phyloP scores from a whole-genome alignment of 2,113 vertebrate species.

The Dicerorhinus sumatrensis region DNA sequence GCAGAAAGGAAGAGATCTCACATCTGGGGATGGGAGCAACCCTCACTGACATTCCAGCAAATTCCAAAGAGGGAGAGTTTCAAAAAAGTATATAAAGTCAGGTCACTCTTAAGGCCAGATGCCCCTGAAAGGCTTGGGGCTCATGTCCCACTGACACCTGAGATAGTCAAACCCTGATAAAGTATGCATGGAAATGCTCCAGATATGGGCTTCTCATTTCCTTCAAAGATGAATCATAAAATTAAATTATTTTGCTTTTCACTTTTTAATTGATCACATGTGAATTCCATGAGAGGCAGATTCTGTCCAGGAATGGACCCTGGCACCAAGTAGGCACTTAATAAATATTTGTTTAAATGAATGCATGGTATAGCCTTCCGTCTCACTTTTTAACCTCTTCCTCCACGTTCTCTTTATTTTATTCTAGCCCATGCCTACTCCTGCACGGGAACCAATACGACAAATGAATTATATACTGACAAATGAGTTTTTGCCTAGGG shows the following conservation, averaged over 20 bases:
- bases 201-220: background rate
- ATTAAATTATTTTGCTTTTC: background rate
- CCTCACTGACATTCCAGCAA: background rate
- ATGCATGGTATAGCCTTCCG: background rate
- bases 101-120: background rate
- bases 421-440: background rate
- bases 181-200: background rate
- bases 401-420: background rate
- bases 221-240: constrained; percentile 1
- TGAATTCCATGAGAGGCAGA: background rate
- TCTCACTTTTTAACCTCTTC: background rate
- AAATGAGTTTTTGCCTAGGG: background rate
- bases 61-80: constrained; percentile 15
- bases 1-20: background rate
- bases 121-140: no score
- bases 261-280: background rate
- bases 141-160: background rate
- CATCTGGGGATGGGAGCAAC: background rate
- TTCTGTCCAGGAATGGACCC: background rate
- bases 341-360: background rate
- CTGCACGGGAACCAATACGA: background rate
- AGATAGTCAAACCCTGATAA: background rate
- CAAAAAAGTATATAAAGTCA: background rate
- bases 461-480: background rate
- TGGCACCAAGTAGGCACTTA: background rate